phyloP scores from a whole-genome alignment of 2,888 invertebrate species.

The Tupiocoris notatus region DNA sequence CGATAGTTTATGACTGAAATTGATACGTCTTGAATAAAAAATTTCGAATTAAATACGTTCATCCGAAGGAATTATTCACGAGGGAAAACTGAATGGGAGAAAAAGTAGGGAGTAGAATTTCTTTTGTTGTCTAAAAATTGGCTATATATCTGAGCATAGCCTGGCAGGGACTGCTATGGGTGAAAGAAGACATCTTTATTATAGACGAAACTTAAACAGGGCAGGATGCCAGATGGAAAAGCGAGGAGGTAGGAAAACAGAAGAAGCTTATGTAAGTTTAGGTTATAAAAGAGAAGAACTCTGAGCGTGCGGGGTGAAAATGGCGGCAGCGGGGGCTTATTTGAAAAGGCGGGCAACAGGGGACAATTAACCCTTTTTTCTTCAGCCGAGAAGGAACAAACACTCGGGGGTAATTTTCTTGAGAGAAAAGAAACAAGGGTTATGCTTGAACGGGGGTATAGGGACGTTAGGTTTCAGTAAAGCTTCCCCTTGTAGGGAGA shows the following conservation, averaged over 20 bases:
- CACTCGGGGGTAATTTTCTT: constrained; percentile 31
- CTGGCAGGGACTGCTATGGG: background rate
- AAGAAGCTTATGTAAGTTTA: background rate
- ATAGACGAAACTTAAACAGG: background rate
- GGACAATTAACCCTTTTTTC: constrained; percentile 35
- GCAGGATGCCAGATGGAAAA: background rate
- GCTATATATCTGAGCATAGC: background rate
- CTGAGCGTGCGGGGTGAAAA: background rate
- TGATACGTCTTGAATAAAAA: too few relatives aligned
- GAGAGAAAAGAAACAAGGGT: background rate
- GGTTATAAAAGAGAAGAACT: background rate
- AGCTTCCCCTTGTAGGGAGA: background rate
- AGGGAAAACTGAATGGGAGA: too few relatives aligned
- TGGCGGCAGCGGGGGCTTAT: background rate
- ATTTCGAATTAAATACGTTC: too few relatives aligned
- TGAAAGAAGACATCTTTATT: background rate
- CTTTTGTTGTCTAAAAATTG: background rate
- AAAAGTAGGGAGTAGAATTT: too few relatives aligned
- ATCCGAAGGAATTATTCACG: too few relatives aligned
- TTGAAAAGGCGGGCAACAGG: constrained; percentile 22
- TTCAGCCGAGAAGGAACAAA: constrained; percentile 27
- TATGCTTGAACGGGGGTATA: background rate
- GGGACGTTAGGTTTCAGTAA: background rate
- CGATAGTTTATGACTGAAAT: too few relatives aligned
- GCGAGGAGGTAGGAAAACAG: background rate